Evolutionary conservation across 2,113 vertebrate species (phyloP), one percentile per base, ranked within the genome.

Genomic region (Pampusana beccarii): DNA sequence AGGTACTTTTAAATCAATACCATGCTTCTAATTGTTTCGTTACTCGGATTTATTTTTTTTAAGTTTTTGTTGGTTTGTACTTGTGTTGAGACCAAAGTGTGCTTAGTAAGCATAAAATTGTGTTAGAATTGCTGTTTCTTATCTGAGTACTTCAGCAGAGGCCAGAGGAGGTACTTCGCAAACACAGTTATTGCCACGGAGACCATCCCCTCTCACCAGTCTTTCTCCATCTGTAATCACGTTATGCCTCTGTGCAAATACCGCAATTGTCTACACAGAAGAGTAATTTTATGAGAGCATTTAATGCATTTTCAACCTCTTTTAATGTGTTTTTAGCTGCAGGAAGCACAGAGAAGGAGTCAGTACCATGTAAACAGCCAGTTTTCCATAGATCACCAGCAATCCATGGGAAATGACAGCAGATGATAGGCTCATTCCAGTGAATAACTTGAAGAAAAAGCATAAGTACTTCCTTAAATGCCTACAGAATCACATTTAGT

Each of bases 291-390:
- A 86, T 74, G 88, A 81, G 77, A 61, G 24, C 1, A 4, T 86
- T 92, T 78, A 93, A 65, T 75, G 67, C 26, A 61, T 86, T 92
- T 97, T 92, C 62, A 91, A 51, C 19, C 44, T 72, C 48, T 88
- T 88, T 57, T 71, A 91, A 71, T 62, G 81, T 70, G 79, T 77
- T 85, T 93, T 92, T 78, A 93, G 83, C 87, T 91, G 42, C 66
- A 90, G 83, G 69, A 94, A 96, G 86, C 36, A 88, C 2, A 4
- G 40, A 77, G 44, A 74, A 87, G 86, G 31, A 72, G 54, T 6
- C 33, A 80, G 58, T 26, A 88, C 38, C 69, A 61, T 1, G 7
- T 65, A 62, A 92, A 86, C 16, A 88, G 56, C 7, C 25, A 42
- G 67, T 81, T 92, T 90, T 90, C 79, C 57, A 84, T 40, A 90